A percentile compares a stretch with the other conserved stretches of the same genome.
phyloP scores from a whole-genome alignment of 2,113 vertebrate species.

The Scolopax mira region DNA sequence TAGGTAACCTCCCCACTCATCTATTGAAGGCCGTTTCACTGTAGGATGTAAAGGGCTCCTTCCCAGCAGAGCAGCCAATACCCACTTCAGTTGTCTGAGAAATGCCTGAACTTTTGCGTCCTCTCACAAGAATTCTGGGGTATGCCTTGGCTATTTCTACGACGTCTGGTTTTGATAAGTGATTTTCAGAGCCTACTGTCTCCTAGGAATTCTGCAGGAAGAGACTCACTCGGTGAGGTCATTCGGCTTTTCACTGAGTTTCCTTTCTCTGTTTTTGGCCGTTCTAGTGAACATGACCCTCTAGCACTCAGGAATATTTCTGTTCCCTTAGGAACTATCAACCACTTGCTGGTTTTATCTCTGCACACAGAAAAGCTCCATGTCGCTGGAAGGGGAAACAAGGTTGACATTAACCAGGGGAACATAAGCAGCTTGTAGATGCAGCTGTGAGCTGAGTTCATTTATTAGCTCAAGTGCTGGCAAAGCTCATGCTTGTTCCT shows the following conservation, averaged over 20 bases:
- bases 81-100: slow-evolving; percentile 21
- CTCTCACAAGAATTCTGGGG: slow-evolving; percentile 49
- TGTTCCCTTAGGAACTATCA: slow-evolving; percentile 62
- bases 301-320: slow-evolving; percentile 59
- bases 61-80: slow-evolving; percentile 7
- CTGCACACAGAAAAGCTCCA: slow-evolving; percentile 74
- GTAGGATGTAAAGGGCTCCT: neutral
- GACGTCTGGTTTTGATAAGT: slow-evolving; percentile 75
- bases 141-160: slow-evolving; percentile 53
- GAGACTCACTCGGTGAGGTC: slow-evolving; percentile 70
- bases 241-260: slow-evolving; percentile 62
- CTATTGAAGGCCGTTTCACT: neutral
- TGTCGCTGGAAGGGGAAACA: slow-evolving; percentile 75
- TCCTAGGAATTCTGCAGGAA: slow-evolving; percentile 70
- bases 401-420: slow-evolving; percentile 71
- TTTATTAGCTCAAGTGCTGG: slow-evolving; percentile 69
- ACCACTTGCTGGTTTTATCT: slow-evolving; percentile 73
- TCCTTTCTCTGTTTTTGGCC: slow-evolving; percentile 67
- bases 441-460: slow-evolving; percentile 73
- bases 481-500: slow-evolving; percentile 35
- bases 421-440: slow-evolving; percentile 44
- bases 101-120: slow-evolving; percentile 3
- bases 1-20: neutral
- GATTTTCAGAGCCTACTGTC: slow-evolving; percentile 66
- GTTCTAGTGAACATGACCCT: slow-evolving; percentile 48